Conservation (phyloP, 2,797 vertebrate genomes). For the Characodon lateralis region DNA sequence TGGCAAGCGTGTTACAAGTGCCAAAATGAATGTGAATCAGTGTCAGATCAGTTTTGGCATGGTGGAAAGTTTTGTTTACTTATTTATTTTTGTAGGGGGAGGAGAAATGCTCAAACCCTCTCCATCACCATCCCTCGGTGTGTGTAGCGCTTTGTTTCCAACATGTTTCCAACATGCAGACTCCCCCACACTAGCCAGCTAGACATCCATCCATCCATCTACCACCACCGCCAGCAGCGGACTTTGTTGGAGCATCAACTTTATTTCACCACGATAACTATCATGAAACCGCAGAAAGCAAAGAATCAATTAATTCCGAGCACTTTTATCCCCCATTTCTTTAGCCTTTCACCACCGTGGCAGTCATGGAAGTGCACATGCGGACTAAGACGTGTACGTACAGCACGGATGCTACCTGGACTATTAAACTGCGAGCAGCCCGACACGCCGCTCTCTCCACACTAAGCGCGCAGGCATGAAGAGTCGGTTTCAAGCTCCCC, state of each 20-base stretch:
- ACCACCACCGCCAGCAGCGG: slow-evolving; percentile 28
- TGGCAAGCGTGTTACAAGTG: slow-evolving; percentile 60
- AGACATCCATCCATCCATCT: slow-evolving; percentile 1
- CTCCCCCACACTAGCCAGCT: slow-evolving; percentile 1
- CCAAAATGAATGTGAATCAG: slow-evolving; percentile 49
- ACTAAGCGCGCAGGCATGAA: slow-evolving; percentile 74
- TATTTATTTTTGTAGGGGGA: neutral
- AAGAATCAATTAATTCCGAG: slow-evolving; percentile 56
- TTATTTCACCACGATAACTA: slow-evolving; percentile 63
- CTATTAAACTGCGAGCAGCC: slow-evolving; percentile 81
- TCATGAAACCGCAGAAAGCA: slow-evolving; percentile 52
- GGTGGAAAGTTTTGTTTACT: slow-evolving; percentile 52
- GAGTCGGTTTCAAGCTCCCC: slow-evolving; percentile 86
- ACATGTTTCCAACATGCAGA: slow-evolving; percentile 1
- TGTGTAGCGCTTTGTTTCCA: slow-evolving; percentile 21
- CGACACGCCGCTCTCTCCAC: slow-evolving; percentile 80
- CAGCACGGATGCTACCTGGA: slow-evolving; percentile 83
- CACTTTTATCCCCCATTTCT: slow-evolving; percentile 23
- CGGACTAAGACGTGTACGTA: slow-evolving; percentile 72
- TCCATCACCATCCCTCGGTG: neutral
- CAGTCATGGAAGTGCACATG: slow-evolving; percentile 67
- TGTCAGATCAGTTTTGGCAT: slow-evolving; percentile 52
- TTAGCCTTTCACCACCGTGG: slow-evolving; percentile 41
- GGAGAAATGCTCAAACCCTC: neutral
- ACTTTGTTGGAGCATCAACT: slow-evolving; percentile 51